Base-by-base conservation (phyloP, 1,140 invertebrate species). In the Conus ventricosus region DNA sequence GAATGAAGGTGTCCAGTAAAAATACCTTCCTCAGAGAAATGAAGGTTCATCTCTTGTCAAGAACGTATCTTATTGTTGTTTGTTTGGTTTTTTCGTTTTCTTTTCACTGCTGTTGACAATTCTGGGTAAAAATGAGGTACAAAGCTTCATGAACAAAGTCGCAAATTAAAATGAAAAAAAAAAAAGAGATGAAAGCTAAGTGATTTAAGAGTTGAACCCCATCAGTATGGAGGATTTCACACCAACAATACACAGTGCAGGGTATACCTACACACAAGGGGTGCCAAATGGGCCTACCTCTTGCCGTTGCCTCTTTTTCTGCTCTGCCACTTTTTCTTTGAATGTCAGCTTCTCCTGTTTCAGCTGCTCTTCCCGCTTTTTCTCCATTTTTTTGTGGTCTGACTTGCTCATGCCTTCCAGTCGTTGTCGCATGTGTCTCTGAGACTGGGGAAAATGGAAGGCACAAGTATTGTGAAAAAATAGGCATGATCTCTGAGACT, bases 331-430 rank as follows among this genome's bases (percentile, higher is more conserved):
- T 80, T 89, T 90, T n/a, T 93, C 90, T 84, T 92, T 92, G 84
- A 85, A 71, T 0, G 90, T 87, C 39, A 90, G 89, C 90, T 92
- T 93, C 78, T 93, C 93, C n/a, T 88, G 27, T 85, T 91, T 93
- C 20, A 87, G 88, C 87, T 91, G 91, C 78, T 91, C 91, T 15
- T 90, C 90, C 80, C 90, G 89, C 54, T 89, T 85, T 80, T 90
- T 93, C 13, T 91, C 91, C 27, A 71, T n/a, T 67, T 91, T 91
- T 78, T 91, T 91, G 27, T 87, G 76, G 15, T 93, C 91, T 82
- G 91, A 90, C 87, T 91, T 93, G 86, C 93, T 92, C 25, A 94
- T 89, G 4, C 87, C 89, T 27, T 93, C 91, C 67, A 94, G 88
- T 20, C 90, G 88, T n/a, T 90, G 89, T 80, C 90, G 91, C 8